Evolutionary conservation across 2,888 invertebrate species (phyloP), one percentile per base, ranked within the genome.

Genomic region (Muschampia staudingeri): DNA sequence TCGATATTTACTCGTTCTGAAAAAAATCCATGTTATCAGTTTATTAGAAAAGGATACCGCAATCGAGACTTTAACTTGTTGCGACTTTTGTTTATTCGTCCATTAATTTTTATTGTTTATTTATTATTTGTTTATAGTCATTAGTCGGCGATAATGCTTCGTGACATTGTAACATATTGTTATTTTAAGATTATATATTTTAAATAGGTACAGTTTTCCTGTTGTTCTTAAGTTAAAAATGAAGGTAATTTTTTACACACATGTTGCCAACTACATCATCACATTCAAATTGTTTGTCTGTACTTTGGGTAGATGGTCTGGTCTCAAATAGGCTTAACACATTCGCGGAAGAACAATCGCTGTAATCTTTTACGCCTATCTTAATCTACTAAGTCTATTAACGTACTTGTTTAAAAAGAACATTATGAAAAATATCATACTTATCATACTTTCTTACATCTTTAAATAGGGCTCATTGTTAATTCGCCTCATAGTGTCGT

Each of bases 401-500:
- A 34, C 34, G 34, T 34, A 25, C 25, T 34, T 34, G 4, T 34
- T 34, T 34, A 34, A 1, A 34, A 34, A 34, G 4, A 34, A 34
- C 1, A 4, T 34, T 34, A 34, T 34, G 34, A 34, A 34, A 34
- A 1, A 34, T 34, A 34, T 34, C 7, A 42, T 9, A 8, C 1
- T 42, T 42, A 42, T 9, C 8, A 42, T 8, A 42, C 0, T 42
- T 44, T 44, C 1, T 44, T 44, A 14, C 14, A 44, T 44, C 5
- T 44, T 44, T 44, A 44, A 12, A 30, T 5, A 12, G 19, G 12
- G 12, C 56, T 75, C 56, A 75, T 75, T 76, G 42, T 76, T 42
- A 4, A 76, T 76, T 76, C 76, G 42, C 42, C 19, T 16, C 75
- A 37, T 25, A 1, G 14, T 76, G 40, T 76, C 65, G 65, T 42